Percentiles rank a stretch among this genome's conserved stretches.
These are phyloP conservation scores for Hydroisotoma schaefferi DNA, from an alignment of 2,888 invertebrate genomes.

Conservation along the genomic window DNA sequence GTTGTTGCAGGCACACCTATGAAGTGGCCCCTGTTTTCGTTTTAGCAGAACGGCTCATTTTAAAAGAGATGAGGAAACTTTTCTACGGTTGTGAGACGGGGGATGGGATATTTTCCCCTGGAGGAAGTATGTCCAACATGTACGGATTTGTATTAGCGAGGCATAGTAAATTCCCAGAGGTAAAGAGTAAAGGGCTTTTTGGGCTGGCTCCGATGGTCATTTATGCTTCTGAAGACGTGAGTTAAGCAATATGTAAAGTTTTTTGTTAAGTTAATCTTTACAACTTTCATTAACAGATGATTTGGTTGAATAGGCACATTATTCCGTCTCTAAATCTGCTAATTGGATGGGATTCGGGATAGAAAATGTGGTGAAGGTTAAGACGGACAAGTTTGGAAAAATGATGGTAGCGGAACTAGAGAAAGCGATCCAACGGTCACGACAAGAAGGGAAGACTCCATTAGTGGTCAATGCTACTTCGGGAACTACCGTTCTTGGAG, in stretches of 20 bases:
- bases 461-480: slow-evolving; percentile 71
- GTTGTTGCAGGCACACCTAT: slow-evolving; percentile 65
- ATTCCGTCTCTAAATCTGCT: slow-evolving; percentile 75
- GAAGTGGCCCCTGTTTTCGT: slow-evolving; percentile 79
- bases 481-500: slow-evolving; percentile 79
- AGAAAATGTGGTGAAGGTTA: slow-evolving; percentile 64
- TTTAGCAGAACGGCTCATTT: slow-evolving; percentile 66
- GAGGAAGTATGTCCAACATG: slow-evolving; percentile 47
- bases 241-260: slow-evolving; percentile 45
- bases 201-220: slow-evolving; percentile 63
- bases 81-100: slow-evolving; percentile 62
- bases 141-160: slow-evolving; percentile 73
- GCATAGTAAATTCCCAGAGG: slow-evolving; percentile 63
- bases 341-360: slow-evolving; percentile 82
- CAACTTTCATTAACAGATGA: neutral
- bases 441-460: slow-evolving; percentile 58
- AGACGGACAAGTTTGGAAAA: slow-evolving; percentile 65
- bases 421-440: slow-evolving; percentile 55
- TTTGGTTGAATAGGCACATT: slow-evolving; percentile 62
- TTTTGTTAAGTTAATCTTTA: neutral
- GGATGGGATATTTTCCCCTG: slow-evolving; percentile 72
- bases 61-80: slow-evolving; percentile 59
- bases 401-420: slow-evolving; percentile 65
- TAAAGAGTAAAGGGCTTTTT: slow-evolving; percentile 65
- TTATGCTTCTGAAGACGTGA: slow-evolving; percentile 73